Conservation (phyloP, 2,797 vertebrate genomes). For the Parotocinclus haroldoi region DNA sequence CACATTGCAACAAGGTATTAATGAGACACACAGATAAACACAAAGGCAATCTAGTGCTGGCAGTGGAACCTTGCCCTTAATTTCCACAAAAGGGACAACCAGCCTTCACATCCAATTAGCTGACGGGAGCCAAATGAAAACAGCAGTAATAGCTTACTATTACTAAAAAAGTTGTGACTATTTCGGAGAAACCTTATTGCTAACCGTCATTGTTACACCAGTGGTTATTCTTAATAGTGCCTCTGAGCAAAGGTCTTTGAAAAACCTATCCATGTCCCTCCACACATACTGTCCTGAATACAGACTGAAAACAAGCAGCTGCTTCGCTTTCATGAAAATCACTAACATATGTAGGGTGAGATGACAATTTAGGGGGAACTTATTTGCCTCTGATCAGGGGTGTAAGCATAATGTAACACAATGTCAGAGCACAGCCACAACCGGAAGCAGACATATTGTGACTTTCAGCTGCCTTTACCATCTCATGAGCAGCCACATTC, state of each 20-base stretch:
- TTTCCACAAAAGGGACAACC: slow-evolving; percentile 59
- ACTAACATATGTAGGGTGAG: slow-evolving; percentile 59
- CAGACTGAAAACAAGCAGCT: slow-evolving; percentile 38
- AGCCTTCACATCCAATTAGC: slow-evolving; percentile 76
- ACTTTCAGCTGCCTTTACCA: slow-evolving; percentile 79
- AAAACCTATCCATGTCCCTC: not conserved
- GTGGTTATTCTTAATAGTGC: slow-evolving; percentile 55
- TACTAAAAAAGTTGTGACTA: slow-evolving; percentile 61
- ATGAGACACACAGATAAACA: slow-evolving; percentile 51
- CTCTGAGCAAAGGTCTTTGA: slow-evolving; percentile 11
- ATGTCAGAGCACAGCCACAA: slow-evolving; percentile 53
- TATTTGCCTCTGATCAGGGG: slow-evolving; percentile 64
- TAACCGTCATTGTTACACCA: slow-evolving; percentile 56
- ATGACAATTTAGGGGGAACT: slow-evolving; percentile 42
- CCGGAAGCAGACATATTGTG: slow-evolving; percentile 72
- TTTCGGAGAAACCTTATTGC: slow-evolving; percentile 58
- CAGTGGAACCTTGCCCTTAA: slow-evolving; percentile 65
- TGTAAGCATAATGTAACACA: slow-evolving; percentile 60
- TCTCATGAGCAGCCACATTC: slow-evolving; percentile 64
- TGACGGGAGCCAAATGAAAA: slow-evolving; percentile 75
- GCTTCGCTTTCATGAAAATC: slow-evolving; percentile 54
- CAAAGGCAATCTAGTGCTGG: slow-evolving; percentile 59
- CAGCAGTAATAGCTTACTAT: slow-evolving; percentile 70
- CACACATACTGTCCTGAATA: slow-evolving; percentile 27
- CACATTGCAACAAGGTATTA: slow-evolving; percentile 34